Conservation (phyloP, 2,113 vertebrate genomes). For the Axis porcinus region DNA sequence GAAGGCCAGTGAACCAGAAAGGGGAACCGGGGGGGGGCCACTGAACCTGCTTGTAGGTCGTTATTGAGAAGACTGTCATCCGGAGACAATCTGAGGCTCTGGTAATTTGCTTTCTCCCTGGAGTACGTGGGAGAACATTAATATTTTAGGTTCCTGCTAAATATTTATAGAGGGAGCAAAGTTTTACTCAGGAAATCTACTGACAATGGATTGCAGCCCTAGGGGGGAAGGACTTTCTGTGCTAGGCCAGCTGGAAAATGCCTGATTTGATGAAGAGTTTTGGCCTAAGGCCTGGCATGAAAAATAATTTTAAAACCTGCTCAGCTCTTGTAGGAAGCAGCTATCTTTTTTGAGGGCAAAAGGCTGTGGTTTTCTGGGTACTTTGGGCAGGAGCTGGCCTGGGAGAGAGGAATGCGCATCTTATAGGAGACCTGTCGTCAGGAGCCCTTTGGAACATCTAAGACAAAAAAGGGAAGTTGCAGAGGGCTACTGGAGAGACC, state of each 20-base stretch:
- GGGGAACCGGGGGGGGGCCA: not conserved
- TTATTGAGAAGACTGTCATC: not conserved
- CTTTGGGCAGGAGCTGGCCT: not conserved
- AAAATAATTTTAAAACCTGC: not conserved
- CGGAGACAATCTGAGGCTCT: not conserved
- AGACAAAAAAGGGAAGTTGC: not conserved
- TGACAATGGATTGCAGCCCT: not conserved
- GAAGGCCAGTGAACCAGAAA: not conserved
- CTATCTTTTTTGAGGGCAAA: not conserved
- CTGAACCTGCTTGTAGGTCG: not conserved
- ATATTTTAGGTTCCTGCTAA: slow-evolving; percentile 39
- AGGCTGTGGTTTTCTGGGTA: not conserved
- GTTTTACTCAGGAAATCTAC: slow-evolving; percentile 30
- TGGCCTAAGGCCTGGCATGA: not conserved
- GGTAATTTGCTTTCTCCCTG: not conserved
- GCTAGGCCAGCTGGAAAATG: not conserved
- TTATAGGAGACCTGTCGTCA: not conserved
- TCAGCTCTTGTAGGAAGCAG: not conserved
- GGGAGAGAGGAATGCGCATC: not conserved
- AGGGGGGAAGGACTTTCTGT: not conserved
- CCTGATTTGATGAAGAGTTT: not conserved
- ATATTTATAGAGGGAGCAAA: slow-evolving; percentile 36
- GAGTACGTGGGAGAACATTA: not conserved
- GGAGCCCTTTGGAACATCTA: not conserved
- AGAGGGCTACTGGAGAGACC: not conserved